Conservation (phyloP, 2,888 invertebrate genomes). For the Dasypogon diadema region DNA sequence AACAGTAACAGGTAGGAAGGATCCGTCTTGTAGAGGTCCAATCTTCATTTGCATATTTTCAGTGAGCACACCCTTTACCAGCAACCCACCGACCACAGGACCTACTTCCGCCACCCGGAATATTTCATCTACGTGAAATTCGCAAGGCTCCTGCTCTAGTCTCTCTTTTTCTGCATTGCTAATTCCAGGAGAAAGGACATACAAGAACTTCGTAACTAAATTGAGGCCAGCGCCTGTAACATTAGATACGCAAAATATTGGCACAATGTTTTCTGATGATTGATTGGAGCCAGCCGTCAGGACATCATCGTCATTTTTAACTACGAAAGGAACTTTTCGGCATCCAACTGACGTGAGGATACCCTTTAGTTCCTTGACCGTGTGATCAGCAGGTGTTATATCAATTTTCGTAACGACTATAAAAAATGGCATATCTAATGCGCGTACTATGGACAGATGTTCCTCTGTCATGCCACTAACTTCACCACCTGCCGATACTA, state of each 20-base stretch:
- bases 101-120: conserved; percentile 87
- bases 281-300: conserved; percentile 79
- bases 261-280: conserved; percentile 75
- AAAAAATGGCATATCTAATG: conserved; percentile 89
- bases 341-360: conserved; percentile 77
- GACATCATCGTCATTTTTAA: conserved; percentile 79
- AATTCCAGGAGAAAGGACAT: conserved; percentile 80
- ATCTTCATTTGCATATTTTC: conserved; percentile 85
- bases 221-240: conserved; percentile 89
- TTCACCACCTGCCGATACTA: conserved; percentile 85
- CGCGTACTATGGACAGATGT: conserved; percentile 86
- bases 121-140: conserved; percentile 95
- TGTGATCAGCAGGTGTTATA: conserved; percentile 74
- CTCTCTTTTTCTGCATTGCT: conserved; percentile 76
- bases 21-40: conserved; percentile 82
- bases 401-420: conserved; percentile 95
- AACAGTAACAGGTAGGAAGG: conserved; percentile 80
- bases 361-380: conserved; percentile 72
- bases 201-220: conserved; percentile 86
- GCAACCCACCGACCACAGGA: conserved; percentile 86
- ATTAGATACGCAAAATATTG: conserved; percentile 90
- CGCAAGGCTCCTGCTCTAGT: conserved; percentile 80
- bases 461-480: conserved; percentile 88
- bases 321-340: conserved; percentile 74
- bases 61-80: conserved; percentile 85